Evolutionary conservation across 2,888 invertebrate species (phyloP), one percentile per base, ranked within the genome.

Genomic region (Melinaea marsaeus): DNA sequence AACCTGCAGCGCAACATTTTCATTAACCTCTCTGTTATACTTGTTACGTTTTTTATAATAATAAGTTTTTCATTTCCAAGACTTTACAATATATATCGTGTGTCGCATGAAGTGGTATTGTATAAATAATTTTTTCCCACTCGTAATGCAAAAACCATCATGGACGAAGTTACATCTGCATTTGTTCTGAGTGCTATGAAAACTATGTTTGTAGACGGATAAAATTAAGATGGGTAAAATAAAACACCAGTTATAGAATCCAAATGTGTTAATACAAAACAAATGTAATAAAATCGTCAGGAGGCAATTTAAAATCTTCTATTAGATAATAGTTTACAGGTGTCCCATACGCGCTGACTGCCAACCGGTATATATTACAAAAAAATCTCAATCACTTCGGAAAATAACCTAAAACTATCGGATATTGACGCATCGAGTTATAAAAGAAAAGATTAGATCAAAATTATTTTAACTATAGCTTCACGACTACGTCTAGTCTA

Each of bases 231-330:
- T 9, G 2, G 42, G 35, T 56, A 13, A 45, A 75, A 75, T 75
- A 72, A 80, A 77, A 75, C 75, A 75, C 77, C 76, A 72, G 57
- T 58, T 58, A 82, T 79, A 83, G 87, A 88, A 86, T 89, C 87
- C 86, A 90, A 90, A 86, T 88, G 85, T 90, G 89, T 88, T 89
- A 89, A 88, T 89, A 90, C 83, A 89, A 90, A 90, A 89, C 87
- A 86, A 84, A 88, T 84, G 81, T 86, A 87, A 84, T 86, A 86
- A 85, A 88, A 86, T 86, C 84, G 85, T 85, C 86, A 76, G 83
- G 74, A 85, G 86, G 85, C 88, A 88, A 88, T 88, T 88, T 85
- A 83, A 84, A 86, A 85, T 85, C 83, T 78, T 81, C 84, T 85
- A 87, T 83, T 75, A 79, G 82, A 82, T 84, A 85, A 82, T 83